Evolutionary conservation across 2,888 invertebrate genomes (phyloP), one percentile per base, ranked within the genome.

Genomic region (Gymnocheta viridis): DNA sequence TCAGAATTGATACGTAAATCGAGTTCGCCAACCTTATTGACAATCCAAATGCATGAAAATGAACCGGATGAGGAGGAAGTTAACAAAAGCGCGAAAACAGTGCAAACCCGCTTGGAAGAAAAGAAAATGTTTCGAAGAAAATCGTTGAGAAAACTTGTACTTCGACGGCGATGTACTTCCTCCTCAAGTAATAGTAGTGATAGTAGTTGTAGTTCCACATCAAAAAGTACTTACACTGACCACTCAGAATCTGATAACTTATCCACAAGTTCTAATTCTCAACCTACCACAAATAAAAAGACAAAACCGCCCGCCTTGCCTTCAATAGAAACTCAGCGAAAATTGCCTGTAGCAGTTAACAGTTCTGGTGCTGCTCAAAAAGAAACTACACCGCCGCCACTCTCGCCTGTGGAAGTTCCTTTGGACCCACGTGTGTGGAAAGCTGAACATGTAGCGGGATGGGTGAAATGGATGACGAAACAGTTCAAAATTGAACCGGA

Each of bases 371-470:
- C 17, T 38, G 41, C 32, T 44, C 10, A 5, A 2, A 74, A 79
- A 47, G 70, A 66, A 29, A 41, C 0, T 4, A 66, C 79, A 49
- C 72, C 76, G 2, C 84, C 76, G 49, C 86, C 89, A 14, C 67
- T 77, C 1, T 73, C 89, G 7, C 88, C 88, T 4, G 89, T 90
- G 7, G 84, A 89, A 77, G 88, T 91, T 38, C 92, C 91, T 0
- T 87, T 89, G n/a, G 95, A 95, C 93, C 95, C 95, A 29, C 92
- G 93, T 66, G 94, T 94, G 89, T 95, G 95, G 95, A 93, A 92
- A 81, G 88, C 91, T 17, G 91, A 91, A 35, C 93, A 95, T 89
- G 94, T 95, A 84, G 91, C 91, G 78, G 93, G 93, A 60, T 95
- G 95, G 95, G 90, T 95, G 58, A 90, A 91, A 51, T 95, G 95